Conservation (phyloP, 1,140 invertebrate species). For the Batillaria attramentaria region DNA sequence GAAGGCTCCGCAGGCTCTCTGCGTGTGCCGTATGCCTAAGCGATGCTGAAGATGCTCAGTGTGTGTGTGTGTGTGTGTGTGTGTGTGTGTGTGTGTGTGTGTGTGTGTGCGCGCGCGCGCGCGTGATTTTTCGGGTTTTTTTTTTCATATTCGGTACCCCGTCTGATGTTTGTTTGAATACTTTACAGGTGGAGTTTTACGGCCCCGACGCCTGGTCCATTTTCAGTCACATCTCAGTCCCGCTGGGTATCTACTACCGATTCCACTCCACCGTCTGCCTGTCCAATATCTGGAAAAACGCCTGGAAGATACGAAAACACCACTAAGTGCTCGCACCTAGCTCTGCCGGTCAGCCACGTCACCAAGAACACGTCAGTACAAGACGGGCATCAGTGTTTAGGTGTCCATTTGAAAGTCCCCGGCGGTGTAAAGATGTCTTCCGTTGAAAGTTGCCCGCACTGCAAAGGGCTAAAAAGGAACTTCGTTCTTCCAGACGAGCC, state of each 20-base stretch:
- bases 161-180: neutral
- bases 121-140: too few relatives aligned
- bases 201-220: conserved; percentile 58
- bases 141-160: too few relatives aligned
- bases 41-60: too few relatives aligned
- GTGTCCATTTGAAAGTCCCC: neutral
- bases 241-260: conserved; percentile 61
- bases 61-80: too few relatives aligned
- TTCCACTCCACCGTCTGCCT: conserved; percentile 65
- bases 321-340: neutral
- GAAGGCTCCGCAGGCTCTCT: too few relatives aligned
- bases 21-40: too few relatives aligned
- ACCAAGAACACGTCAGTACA: neutral
- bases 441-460: neutral
- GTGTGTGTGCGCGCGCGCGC: too few relatives aligned
- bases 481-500: neutral
- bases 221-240: conserved; percentile 59
- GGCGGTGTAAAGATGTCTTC: neutral
- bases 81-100: too few relatives aligned
- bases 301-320: conserved; percentile 52
- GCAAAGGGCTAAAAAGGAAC: neutral
- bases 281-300: conserved; percentile 64
- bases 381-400: neutral
- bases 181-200: conserved; percentile 52
- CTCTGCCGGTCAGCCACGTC: too few relatives aligned